Evolutionary conservation across 1,140 invertebrate species (phyloP), one percentile per base, ranked within the genome.

Genomic region (Drosophila subobscura): DNA sequence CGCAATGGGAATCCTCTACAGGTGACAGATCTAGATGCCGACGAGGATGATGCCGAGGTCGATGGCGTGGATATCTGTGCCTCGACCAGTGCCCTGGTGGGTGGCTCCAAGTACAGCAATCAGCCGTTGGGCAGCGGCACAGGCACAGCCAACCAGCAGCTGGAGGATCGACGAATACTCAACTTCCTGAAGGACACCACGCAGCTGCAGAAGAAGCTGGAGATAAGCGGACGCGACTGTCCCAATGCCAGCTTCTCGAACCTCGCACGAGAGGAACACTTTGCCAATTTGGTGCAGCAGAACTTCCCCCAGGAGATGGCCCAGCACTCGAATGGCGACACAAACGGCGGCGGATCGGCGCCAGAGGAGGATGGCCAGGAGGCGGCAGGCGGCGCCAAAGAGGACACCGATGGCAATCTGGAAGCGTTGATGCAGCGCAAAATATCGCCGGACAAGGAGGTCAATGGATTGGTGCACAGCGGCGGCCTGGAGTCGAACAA

Each of bases 161-260:
- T 92, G n/a, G 91, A 91, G 49, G 91, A 92, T 70, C 66, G 89
- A 10, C 75, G 91, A 6, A 92, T 92, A 52, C 77, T 91, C 16
- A 91, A 91, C 68, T 92, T 92, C 40, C 71, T 92, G 4, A 92
- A 92, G 66, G 91, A 92, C 52, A 91, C 91, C 4, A 90, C 91
- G 6, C 91, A 92, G 56, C 46, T 90, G 46, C 91, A 92, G 47
- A 92, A 91, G 67, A 92, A 92, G 57, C 51, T 92, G 10, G 91
- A 92, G 63, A 77, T 91, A 7, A 79, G 70, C 2, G 89, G 90
- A 14, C 77, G 90, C 23, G 90, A 91, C 45, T 91, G 90, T 61
- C 90, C 89, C 40, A 91, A 91, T 51, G 80, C 91, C 5, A 91
- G 90, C 41, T 91, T 92, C 58, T 91, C 91, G 2, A 91, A 90